Evolutionary conservation across 2,113 vertebrate species (phyloP), one percentile per base, ranked within the genome.

Genomic region (Lophius piscatorius): DNA sequence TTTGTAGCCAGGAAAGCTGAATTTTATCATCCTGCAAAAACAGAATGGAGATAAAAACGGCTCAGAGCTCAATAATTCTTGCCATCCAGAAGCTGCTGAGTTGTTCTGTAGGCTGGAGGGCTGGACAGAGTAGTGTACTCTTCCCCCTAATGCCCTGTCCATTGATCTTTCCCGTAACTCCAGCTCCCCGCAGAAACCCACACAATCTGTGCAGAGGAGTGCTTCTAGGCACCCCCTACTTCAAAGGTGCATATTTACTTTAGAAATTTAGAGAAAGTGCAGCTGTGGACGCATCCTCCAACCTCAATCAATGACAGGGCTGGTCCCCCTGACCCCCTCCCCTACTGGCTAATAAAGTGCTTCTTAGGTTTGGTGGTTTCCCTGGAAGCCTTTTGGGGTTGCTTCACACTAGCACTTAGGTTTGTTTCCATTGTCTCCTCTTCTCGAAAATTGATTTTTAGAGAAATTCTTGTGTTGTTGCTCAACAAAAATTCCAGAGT

Each of bases 221-320:
- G 94, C 95, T 97, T 93, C 94, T 90, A 93, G 95, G 92, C 94
- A 94, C 92, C 93, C 94, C 94, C 91, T 92, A 94, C 95, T 96
- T 98, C 96, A 97, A 93, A 96, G 97, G 95, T 95, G 94, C 94
- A 95, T 97, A 97, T 99, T 99, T 99, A 98, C 97, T 97, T 96
- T 95, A 94, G 94, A 97, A 97, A 95, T 96, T 95, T 96, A 95
- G 95, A 92, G 93, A 96, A 95, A 98, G 97, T 97, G 96, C 96
- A 97, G 91, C 82, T 95, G 94, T 95, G 94, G 95, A 95, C 94
- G 94, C 94, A 96, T 94, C 93, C 91, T 91, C 83, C 94, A 95
- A 96, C 95, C 95, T 21, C 92, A 93, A 97, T 98, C 96, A 94
- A 99, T 98, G 97, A 93, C 86, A 92, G 94, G 94, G 93, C 94